Percentiles rank a stretch among this genome's conserved stretches.
phyloP scores from a whole-genome alignment of 2,113 vertebrate species.

The Phaethornis superciliosus region DNA sequence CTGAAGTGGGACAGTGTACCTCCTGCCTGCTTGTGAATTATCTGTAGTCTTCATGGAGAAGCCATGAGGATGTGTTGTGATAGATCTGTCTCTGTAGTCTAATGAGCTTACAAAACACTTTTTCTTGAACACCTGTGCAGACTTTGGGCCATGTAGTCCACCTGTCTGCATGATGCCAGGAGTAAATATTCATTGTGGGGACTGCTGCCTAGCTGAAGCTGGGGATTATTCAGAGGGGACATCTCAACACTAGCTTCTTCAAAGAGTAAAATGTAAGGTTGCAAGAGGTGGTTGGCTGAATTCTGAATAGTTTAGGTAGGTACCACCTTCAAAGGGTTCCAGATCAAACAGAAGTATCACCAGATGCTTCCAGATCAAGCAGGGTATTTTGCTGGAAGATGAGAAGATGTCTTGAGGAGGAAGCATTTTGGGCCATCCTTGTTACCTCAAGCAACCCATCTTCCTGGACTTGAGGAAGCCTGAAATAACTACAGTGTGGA shows the following conservation, averaged over 20 bases:
- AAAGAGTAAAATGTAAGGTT: background rate
- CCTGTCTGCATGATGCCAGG: background rate
- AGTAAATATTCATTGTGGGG: background rate
- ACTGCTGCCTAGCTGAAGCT: background rate
- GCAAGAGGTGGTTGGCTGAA: background rate
- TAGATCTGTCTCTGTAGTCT: background rate
- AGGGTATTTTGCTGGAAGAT: background rate
- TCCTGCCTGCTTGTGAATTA: background rate
- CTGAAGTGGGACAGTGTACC: background rate
- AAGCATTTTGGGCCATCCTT: background rate
- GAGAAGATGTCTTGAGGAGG: background rate
- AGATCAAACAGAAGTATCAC: background rate
- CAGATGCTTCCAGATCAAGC: background rate
- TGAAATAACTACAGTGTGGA: background rate
- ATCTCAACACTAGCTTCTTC: background rate
- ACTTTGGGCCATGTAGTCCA: background rate
- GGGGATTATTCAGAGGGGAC: background rate
- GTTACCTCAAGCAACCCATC: background rate
- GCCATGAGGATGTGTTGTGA: background rate
- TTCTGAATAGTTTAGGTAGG: background rate
- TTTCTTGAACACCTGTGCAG: background rate
- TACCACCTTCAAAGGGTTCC: fast-evolving
- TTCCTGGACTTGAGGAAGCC: background rate
- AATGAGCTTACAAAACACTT: background rate
- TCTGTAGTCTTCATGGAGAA: background rate